A percentile compares a stretch with the other conserved stretches of the same genome.
Conservation (phyloP, 2,113 vertebrate genomes). For the Lutjanus erythropterus region DNA sequence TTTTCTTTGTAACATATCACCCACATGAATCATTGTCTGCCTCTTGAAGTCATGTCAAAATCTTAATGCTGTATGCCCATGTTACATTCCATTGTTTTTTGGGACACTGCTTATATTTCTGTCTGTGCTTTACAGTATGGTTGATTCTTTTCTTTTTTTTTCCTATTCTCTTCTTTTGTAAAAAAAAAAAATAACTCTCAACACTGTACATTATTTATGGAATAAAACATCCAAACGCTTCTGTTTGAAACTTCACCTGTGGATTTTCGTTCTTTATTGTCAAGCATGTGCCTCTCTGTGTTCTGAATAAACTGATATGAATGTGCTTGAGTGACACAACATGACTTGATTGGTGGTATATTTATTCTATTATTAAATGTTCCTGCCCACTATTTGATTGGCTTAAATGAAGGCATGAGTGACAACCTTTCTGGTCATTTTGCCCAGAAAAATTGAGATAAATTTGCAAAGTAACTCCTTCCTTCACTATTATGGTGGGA, state of each 20-base stretch:
- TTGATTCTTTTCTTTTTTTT: conserved; percentile 70
- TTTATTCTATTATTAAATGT: conserved; percentile 17
- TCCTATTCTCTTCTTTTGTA: conserved; percentile 75
- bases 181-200: conserved; percentile 53
- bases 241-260: conserved; percentile 83
- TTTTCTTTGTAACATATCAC: conserved; percentile 68
- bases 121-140: conserved; percentile 67
- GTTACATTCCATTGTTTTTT: conserved; percentile 78
- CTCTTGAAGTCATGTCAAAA: conserved; percentile 72
- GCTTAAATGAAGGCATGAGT: background rate
- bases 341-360: background rate
- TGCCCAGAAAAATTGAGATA: background rate
- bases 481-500: background rate
- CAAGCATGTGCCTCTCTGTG: conserved; percentile 56
- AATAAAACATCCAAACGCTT: conserved; percentile 86
- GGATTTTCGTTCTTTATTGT: conserved; percentile 82
- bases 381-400: conserved; percentile 13
- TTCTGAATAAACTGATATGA: conserved; percentile 48
- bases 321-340: conserved; percentile 22
- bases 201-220: conserved; percentile 82
- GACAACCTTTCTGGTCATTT: background rate
- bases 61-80: conserved; percentile 74
- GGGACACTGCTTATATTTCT: conserved; percentile 76
- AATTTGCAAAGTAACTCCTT: background rate
- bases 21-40: conserved; percentile 79